Base-by-base conservation (phyloP, 2,888 invertebrate species). In the Drosophila nigricruria region DNA sequence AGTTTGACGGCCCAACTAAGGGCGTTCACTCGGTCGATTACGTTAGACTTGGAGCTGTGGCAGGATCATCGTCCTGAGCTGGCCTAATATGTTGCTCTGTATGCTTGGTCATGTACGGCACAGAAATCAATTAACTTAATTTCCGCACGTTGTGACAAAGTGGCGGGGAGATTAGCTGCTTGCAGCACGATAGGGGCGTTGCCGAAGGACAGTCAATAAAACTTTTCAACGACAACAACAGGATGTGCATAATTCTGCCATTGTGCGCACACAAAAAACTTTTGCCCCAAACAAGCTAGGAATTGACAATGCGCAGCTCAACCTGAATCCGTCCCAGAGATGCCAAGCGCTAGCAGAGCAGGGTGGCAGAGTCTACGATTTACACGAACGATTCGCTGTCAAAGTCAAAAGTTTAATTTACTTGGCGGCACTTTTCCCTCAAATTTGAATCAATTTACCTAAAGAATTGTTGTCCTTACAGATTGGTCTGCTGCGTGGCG, bases 401-500 rank as follows among this genome's bases (percentile, higher is more conserved):
- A 70, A 71, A 89, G 84, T 78, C 77, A 72, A 81, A 88, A 83
- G 87, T 87, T 90, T 73, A 88, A 88, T 90, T 86, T 87, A 76
- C 81, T 88, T 64, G 61, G 58, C 75, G 74, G 86, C 90, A 89
- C 75, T 88, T 77, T 72, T 61, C 34, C 27, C 36, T 59, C 59
- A 63, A 69, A 47, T 60, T 60, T 50, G 50, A 84, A 81, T 86
- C 83, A 81, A 83, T 80, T 83, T 77, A 5, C 20, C 45, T 70
- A n/a, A 60, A 56, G 56, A 63, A 67, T 16, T 49, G 16, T 36
- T 67, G 20, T 50, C 16, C 53, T 53, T 58, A 23, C 90, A 96
- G 96, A 97, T 97, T 88, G 97, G 97, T 1, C 93, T 97, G 10
- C 96, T 97, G 96, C 94, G 97, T 73, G 96, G 97, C 18, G 97